Conservation (phyloP, 2,113 vertebrate genomes). For the Strigops habroptila region DNA sequence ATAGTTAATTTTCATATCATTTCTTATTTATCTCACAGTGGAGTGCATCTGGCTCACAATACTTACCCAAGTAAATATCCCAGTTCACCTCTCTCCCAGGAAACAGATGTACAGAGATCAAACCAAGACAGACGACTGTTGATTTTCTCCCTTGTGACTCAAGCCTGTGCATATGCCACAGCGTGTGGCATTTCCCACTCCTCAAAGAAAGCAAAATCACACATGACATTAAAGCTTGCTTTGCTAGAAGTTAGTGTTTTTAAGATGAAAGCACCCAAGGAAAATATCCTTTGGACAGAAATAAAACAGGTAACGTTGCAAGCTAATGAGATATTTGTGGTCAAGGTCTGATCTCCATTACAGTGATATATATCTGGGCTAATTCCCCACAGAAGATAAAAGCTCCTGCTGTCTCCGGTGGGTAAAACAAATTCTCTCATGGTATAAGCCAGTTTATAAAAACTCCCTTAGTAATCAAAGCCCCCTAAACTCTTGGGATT, state of each 20-base stretch:
- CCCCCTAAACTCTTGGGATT: not conserved
- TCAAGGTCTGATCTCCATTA: not conserved
- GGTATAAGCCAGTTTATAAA: not conserved
- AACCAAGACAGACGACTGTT: not conserved
- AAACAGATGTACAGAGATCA: not conserved
- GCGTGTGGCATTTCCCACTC: conserved; percentile 14
- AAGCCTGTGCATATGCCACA: not conserved
- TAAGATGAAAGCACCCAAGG: conserved; percentile 6
- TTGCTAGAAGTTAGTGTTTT: not conserved
- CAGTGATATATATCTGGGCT: not conserved
- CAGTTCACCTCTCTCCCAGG: conserved; percentile 8
- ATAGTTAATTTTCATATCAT: conserved; percentile 5
- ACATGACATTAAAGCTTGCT: conserved; percentile 17
- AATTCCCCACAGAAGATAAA: not conserved
- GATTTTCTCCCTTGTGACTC: conserved; percentile 4
- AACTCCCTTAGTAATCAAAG: not conserved
- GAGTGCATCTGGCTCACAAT: not conserved
- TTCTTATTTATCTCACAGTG: conserved; percentile 28
- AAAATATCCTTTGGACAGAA: conserved; percentile 5
- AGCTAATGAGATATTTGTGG: not conserved
- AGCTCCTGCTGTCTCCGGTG: not conserved
- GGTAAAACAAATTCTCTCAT: not conserved
- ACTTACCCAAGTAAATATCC: not conserved
- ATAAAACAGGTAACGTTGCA: not conserved
- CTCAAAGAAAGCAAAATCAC: conserved; percentile 17